Percentiles rank a stretch among this genome's conserved stretches.
Conservation (phyloP, 2,888 invertebrate species). For the Nephrocerus scutellatus region DNA sequence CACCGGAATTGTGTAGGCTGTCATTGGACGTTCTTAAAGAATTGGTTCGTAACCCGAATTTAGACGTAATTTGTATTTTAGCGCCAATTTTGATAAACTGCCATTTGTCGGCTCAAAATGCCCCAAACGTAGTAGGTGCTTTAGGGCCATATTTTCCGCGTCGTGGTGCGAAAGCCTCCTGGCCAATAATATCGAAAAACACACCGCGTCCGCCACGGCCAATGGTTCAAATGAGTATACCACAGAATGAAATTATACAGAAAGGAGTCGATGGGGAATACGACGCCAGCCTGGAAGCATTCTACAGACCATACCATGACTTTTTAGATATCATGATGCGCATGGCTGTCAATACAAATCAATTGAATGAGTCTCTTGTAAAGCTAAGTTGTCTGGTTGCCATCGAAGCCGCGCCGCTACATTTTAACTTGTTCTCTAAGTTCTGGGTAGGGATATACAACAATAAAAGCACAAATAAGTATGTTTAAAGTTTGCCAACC, state of each 20-base stretch:
- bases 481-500: constrained; percentile 18
- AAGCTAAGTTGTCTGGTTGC: constrained; percentile 84
- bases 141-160: constrained; percentile 73
- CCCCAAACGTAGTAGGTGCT: constrained; percentile 58
- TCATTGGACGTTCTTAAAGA: constrained; percentile 60
- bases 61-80: constrained; percentile 60
- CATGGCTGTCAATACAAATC: constrained; percentile 81
- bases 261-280: constrained; percentile 71
- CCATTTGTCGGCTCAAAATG: constrained; percentile 71
- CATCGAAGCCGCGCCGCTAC: constrained; percentile 81
- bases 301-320: constrained; percentile 82
- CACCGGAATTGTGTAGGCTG: constrained; percentile 71
- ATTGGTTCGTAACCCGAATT: constrained; percentile 43
- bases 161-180: constrained; percentile 53
- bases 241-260: constrained; percentile 59
- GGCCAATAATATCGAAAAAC: constrained; percentile 54
- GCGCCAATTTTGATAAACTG: constrained; percentile 81
- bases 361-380: constrained; percentile 77
- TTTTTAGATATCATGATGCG: constrained; percentile 79
- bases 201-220: constrained; percentile 65
- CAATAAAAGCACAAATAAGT: constrained; percentile 47
- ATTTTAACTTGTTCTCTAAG: constrained; percentile 82
- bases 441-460: constrained; percentile 86
- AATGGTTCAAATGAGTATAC: constrained; percentile 80
- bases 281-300: constrained; percentile 66